phyloP scores from a whole-genome alignment of 2,888 invertebrate species.

The Agonum fuliginosum region DNA sequence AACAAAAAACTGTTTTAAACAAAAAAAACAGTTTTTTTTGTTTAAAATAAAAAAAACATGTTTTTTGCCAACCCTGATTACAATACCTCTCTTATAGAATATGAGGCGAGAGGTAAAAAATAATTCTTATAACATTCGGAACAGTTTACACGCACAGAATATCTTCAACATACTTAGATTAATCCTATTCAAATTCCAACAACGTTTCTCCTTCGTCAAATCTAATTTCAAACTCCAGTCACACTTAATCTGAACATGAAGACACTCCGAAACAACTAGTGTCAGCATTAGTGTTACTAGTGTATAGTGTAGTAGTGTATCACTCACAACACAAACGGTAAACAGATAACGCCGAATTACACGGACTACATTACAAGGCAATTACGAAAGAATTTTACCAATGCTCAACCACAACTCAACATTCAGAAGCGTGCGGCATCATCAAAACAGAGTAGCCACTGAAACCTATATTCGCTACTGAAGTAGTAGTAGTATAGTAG shows the following conservation, averaged over 20 bases:
- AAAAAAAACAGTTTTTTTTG: no score
- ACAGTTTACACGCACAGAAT: not conserved
- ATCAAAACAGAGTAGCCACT: slow-evolving; percentile 7
- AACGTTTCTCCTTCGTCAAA: not conserved
- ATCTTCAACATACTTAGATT: not conserved
- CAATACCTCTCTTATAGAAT: no score
- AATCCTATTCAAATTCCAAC: not conserved
- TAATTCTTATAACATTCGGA: not conserved
- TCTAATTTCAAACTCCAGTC: not conserved
- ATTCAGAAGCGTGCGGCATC: slow-evolving; percentile 4
- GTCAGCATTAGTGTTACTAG: slow-evolving; percentile 1
- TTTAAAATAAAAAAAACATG: no score
- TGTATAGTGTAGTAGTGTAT: not conserved
- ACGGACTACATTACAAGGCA: slow-evolving; percentile 22
- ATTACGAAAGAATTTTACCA: slow-evolving; percentile 34
- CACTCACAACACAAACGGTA: slow-evolving; percentile 1
- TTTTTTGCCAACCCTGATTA: no score
- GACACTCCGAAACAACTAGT: not conserved
- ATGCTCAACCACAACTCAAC: slow-evolving; percentile 13
- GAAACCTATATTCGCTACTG: slow-evolving; percentile 1
- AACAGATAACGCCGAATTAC: slow-evolving; percentile 16
- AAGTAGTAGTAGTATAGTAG: not conserved
- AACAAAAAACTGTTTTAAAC: no score
- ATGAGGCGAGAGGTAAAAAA: no score
- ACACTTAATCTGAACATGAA: not conserved